Percentiles rank a stretch among this genome's conserved stretches.
Evolutionary conservation across 1,140 invertebrate species (phyloP).

Genomic region (Platyura marginata): DNA sequence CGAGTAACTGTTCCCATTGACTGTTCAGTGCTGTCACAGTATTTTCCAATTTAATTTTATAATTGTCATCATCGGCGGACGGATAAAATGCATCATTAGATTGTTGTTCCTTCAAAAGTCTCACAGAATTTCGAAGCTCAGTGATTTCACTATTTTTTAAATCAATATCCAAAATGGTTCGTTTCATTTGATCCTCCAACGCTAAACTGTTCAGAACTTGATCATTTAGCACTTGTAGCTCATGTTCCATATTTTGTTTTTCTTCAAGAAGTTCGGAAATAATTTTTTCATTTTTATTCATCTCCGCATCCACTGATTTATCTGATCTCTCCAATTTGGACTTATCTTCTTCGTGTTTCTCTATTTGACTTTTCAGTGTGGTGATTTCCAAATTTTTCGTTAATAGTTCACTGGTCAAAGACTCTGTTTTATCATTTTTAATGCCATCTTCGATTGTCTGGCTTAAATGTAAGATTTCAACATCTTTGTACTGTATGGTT

Average conservation of each 20-base stretch:
- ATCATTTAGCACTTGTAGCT: conserved; percentile 20
- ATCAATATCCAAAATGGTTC: conserved; percentile 16
- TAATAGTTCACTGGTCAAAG: conserved; percentile 19
- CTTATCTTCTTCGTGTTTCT: conserved; percentile 15
- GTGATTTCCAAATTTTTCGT: conserved; percentile 22
- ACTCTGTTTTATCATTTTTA: conserved; percentile 21
- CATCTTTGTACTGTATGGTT: conserved; percentile 17
- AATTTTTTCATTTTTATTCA: conserved; percentile 8
- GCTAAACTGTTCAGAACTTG: conserved; percentile 19
- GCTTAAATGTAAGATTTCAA: conserved; percentile 25
- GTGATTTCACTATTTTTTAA: conserved; percentile 19
- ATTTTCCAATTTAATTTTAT: not conserved
- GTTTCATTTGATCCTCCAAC: conserved; percentile 19
- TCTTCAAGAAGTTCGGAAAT: conserved; percentile 10
- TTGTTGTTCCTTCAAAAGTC: conserved; percentile 4
- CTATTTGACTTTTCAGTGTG: conserved; percentile 11
- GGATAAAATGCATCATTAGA: not conserved
- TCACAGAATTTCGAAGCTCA: conserved; percentile 12
- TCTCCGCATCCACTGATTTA: conserved; percentile 5
- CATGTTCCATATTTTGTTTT: conserved; percentile 20
- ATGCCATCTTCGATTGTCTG: conserved; percentile 24
- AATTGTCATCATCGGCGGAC: not conserved
- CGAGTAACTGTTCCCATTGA: conserved; percentile 30
- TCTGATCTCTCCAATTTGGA: conserved; percentile 8
- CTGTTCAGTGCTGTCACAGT: conserved; percentile 11